Percentiles rank a stretch among this genome's conserved stretches.
phyloP scores from a whole-genome alignment of 1,140 invertebrate species.

The Piezodorus guildinii region DNA sequence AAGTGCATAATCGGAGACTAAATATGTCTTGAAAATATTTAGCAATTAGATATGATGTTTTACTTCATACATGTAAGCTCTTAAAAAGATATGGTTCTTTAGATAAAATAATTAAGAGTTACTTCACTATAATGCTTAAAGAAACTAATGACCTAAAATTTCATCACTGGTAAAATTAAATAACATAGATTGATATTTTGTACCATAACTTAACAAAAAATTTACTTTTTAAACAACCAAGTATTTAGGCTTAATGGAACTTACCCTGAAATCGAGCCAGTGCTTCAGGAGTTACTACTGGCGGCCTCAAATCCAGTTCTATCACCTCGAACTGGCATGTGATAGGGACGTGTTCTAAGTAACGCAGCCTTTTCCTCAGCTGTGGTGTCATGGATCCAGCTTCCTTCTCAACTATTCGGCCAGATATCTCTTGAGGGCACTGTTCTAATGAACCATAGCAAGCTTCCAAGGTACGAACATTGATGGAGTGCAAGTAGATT shows the following conservation, averaged over 20 bases:
- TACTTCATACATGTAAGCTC: too few relatives aligned
- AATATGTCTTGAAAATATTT: too few relatives aligned
- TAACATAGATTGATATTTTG: too few relatives aligned
- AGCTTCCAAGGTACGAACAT: constrained; percentile 77
- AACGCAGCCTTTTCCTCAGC: constrained; percentile 60
- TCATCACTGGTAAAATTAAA: too few relatives aligned
- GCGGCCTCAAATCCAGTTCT: constrained; percentile 67
- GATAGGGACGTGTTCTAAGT: constrained; percentile 77
- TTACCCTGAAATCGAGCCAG: constrained; percentile 53
- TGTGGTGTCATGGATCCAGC: constrained; percentile 72
- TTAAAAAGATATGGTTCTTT: too few relatives aligned
- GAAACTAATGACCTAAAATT: too few relatives aligned
- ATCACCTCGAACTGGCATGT: constrained; percentile 82
- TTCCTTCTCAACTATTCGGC: constrained; percentile 72
- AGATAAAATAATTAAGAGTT: too few relatives aligned
- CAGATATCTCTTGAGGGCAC: constrained; percentile 59
- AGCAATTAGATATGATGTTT: too few relatives aligned
- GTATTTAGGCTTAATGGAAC: neutral
- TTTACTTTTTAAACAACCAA: too few relatives aligned
- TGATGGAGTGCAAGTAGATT: constrained; percentile 82
- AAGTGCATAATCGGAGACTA: too few relatives aligned
- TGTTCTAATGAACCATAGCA: constrained; percentile 72
- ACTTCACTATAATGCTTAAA: too few relatives aligned
- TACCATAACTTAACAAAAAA: too few relatives aligned
- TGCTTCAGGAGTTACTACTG: constrained; percentile 54